A percentile compares a stretch with the other conserved stretches of the same genome.
Evolutionary conservation across 2,888 invertebrate genomes (phyloP).

Genomic region (Oscheius sp.): DNA sequence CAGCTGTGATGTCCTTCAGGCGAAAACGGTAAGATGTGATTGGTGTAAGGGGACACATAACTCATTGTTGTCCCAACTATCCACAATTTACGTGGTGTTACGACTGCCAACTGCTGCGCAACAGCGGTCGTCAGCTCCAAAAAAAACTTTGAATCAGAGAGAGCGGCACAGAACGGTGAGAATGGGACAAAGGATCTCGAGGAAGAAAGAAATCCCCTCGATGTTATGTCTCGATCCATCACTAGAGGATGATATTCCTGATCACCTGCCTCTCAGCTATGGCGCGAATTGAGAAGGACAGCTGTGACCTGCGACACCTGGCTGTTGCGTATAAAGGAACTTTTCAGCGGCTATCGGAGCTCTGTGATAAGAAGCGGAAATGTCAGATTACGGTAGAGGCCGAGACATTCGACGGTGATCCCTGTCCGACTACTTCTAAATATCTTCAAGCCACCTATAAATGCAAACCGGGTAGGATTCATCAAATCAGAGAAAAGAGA

Average conservation of each 20-base stretch:
- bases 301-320: constrained; percentile 8
- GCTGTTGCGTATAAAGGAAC: too few relatives aligned
- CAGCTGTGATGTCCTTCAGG: constrained; percentile 67
- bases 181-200: background rate
- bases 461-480: constrained; percentile 89
- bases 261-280: constrained; percentile 4
- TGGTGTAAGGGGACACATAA: too few relatives aligned
- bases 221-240: background rate
- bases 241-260: background rate
- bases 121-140: constrained; percentile 3
- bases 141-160: background rate
- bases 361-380: constrained; percentile 89
- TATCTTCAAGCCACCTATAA: constrained; percentile 95
- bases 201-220: background rate
- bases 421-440: constrained; percentile 88
- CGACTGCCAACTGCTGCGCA: constrained; percentile 20
- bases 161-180: background rate
- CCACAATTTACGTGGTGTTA: constrained; percentile 19
- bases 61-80: constrained; percentile 6
- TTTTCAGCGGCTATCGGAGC: constrained; percentile 90
- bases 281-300: constrained; percentile 15
- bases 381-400: constrained; percentile 90
- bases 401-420: constrained; percentile 85
- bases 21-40: constrained; percentile 59
- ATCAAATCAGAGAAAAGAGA: background rate